A percentile compares a stretch with the other conserved stretches of the same genome.
These are phyloP conservation scores for Tragelaphus strepsiceros DNA, from an alignment of 2,113 vertebrate species.

Conservation along the genomic window DNA sequence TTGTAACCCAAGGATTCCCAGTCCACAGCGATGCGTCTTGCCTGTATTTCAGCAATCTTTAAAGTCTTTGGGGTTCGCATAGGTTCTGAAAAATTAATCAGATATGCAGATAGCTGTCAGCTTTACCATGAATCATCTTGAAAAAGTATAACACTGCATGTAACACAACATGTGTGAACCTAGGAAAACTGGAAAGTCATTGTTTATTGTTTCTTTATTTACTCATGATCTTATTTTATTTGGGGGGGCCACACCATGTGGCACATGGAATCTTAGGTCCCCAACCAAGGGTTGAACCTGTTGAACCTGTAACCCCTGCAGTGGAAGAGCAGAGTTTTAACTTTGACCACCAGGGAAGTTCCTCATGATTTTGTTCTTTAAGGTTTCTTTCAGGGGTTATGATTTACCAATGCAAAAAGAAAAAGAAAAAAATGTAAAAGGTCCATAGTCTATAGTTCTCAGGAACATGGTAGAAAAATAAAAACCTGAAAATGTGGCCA, in stretches of 20 bases:
- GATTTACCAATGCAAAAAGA: slow-evolving; percentile 44
- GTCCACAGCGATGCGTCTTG: slow-evolving; percentile 94
- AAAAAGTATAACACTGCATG: neutral
- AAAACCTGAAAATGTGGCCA: slow-evolving; percentile 56
- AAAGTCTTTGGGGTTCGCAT: slow-evolving; percentile 97
- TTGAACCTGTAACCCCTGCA: neutral
- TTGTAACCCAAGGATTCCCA: slow-evolving; percentile 99
- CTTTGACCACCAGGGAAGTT: neutral
- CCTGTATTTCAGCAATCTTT: slow-evolving; percentile 95
- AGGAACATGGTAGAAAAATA: slow-evolving; percentile 57
- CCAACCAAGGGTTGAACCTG: neutral
- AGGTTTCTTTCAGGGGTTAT: slow-evolving; percentile 33
- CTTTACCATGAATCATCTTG: neutral
- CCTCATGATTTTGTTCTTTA: neutral
- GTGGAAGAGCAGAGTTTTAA: neutral
- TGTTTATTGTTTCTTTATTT: slow-evolving; percentile 23
- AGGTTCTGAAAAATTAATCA: slow-evolving; percentile 85
- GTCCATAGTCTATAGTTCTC: slow-evolving; percentile 28
- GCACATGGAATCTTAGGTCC: neutral
- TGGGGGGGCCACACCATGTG: neutral
- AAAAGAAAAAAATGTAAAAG: slow-evolving; percentile 64
- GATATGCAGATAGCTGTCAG: slow-evolving; percentile 48
- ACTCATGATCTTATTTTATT: neutral
- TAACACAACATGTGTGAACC: neutral
- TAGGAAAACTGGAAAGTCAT: neutral